phyloP scores from a whole-genome alignment of 2,888 invertebrate genomes.

The Rhaphigaster nebulosa region DNA sequence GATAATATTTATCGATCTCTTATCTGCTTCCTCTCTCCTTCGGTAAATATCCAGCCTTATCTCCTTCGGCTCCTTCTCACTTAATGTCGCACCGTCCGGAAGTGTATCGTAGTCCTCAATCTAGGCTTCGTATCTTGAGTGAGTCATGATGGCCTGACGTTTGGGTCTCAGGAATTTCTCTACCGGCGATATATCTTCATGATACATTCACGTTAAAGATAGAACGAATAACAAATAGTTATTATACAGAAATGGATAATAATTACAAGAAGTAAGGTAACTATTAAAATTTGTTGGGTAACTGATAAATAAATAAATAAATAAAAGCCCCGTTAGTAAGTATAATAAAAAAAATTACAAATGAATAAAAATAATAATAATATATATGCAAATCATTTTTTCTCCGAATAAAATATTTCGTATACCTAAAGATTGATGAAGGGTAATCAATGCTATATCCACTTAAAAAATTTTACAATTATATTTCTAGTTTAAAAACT shows the following conservation, averaged over 20 bases:
- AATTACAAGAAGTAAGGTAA: background rate
- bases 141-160: background rate
- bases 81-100: conserved; percentile 15
- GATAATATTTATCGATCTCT: conserved; percentile 46
- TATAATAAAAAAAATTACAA: too few relatives aligned
- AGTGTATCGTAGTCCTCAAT: conserved; percentile 30
- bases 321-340: too few relatives aligned
- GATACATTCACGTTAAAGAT: background rate
- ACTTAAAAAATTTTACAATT: too few relatives aligned
- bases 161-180: background rate
- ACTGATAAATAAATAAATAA: too few relatives aligned
- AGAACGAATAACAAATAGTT: background rate
- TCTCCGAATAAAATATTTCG: too few relatives aligned
- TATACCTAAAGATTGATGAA: too few relatives aligned
- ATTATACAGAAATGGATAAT: background rate
- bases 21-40: conserved; percentile 33
- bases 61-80: conserved; percentile 1
- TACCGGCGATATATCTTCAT: background rate
- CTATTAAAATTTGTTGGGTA: too few relatives aligned
- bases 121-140: conserved; percentile 17
- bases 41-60: conserved; percentile 18
- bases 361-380: too few relatives aligned
- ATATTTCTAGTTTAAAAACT: too few relatives aligned
- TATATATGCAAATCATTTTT: too few relatives aligned
- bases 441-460: too few relatives aligned